A percentile compares a stretch with the other conserved stretches of the same genome.
Evolutionary conservation across 2,888 invertebrate species (phyloP).

Genomic region (Drosophila paramelanica): DNA sequence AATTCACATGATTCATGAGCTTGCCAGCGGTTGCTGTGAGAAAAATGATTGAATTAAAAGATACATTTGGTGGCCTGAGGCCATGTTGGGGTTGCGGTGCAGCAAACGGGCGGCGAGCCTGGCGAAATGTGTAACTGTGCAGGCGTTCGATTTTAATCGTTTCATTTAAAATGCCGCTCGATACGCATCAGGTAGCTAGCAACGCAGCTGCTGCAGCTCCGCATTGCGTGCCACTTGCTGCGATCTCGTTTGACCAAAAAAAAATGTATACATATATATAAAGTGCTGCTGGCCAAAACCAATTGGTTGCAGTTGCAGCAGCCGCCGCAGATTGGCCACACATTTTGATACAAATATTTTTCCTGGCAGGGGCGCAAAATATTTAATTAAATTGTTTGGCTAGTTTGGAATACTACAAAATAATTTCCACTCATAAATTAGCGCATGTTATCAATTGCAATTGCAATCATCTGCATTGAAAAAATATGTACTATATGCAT

Average conservation of each 20-base stretch:
- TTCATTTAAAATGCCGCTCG: constrained; percentile 82
- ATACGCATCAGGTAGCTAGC: constrained; percentile 73
- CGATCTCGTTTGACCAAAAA: constrained; percentile 74
- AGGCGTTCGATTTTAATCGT: constrained; percentile 81
- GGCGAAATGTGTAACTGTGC: constrained; percentile 73
- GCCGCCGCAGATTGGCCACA: constrained; percentile 45
- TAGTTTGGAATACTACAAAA: constrained; percentile 16
- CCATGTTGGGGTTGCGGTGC: constrained; percentile 3
- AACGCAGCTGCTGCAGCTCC: constrained; percentile 24
- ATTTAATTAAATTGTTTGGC: constrained; percentile 75
- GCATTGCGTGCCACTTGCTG: constrained; percentile 78
- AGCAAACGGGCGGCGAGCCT: constrained; percentile 22
- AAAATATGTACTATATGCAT: constrained; percentile 5
- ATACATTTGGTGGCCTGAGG: constrained; percentile 29
- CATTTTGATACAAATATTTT: constrained; percentile 57
- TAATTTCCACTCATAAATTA: constrained; percentile 17
- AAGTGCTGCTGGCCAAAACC: constrained; percentile 67
- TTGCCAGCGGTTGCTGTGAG: constrained; percentile 65
- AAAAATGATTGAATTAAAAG: constrained; percentile 78
- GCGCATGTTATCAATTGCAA: constrained; percentile 35
- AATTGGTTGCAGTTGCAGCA: constrained; percentile 48
- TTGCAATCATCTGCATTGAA: constrained; percentile 3
- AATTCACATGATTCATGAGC: constrained; percentile 66
- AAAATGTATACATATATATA: constrained; percentile 6
- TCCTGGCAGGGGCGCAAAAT: constrained; percentile 53